Evolutionary conservation across 1,140 invertebrate species (phyloP), one percentile per base, ranked within the genome.

Genomic region (Drosophila tsacasi): DNA sequence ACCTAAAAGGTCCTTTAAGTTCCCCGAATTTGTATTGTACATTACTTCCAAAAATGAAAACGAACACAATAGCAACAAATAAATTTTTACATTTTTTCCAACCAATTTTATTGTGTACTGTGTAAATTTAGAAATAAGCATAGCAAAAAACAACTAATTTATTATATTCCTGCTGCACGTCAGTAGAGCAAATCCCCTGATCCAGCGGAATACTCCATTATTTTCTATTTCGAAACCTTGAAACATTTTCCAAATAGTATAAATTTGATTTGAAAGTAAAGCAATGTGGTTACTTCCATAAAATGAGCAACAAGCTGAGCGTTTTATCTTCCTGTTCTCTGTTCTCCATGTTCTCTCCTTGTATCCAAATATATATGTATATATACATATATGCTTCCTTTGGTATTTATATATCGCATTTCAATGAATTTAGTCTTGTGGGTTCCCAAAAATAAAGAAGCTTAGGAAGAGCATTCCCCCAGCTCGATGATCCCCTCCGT

Each of bases 101-200:
- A 52, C 3, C 3, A 30, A 52, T 52, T 47, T 47, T 47, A 47
- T 47, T 47, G 10, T 32, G 12, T 21, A 15, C 13, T 54, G 15
- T 35, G 19, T 35, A 35, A 21, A 54, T 54, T 54, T 23, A 21
- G 30, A 35, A 35, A 54, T 13, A 21, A 35, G 15, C 21, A 8
- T 55, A 55, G 13, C 13, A 39, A 55, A 55, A 37, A 55, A 55
- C 52, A 55, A 37, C 5, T 55, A 55, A 55, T 55, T 55, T 55
- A 55, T 55, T 55, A 23, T 5, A 23, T 37, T 55, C 32, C 15
- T 37, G 8, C 17, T 23, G 13, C 19, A 35, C 7, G 5, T 23
- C 37, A 5, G 3, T 3, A 10, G 37, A 10, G 32, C 19, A 37
- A 23, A 55, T 23, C 15, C n/a, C 12, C 3, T 2, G 19, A 19